phyloP scores from a whole-genome alignment of 2,888 invertebrate species.

The Eupithecia insigniata region DNA sequence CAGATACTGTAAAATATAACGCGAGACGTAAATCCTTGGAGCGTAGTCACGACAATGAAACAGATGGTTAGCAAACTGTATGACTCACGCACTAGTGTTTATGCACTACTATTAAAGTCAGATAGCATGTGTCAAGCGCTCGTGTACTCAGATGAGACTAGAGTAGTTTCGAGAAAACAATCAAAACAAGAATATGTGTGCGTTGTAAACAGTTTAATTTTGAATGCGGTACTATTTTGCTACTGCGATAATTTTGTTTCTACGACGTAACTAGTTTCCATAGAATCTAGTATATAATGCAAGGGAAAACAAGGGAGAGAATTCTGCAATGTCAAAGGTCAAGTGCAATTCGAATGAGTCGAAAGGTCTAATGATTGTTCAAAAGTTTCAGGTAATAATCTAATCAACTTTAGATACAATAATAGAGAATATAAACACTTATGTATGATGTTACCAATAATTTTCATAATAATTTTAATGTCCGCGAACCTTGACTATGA shows the following conservation, averaged over 20 bases:
- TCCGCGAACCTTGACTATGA: background rate
- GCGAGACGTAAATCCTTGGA: constrained; percentile 47
- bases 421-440: too few relatives aligned
- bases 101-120: constrained; percentile 42
- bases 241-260: background rate
- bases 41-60: constrained; percentile 58
- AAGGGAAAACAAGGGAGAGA: background rate
- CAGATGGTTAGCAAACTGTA: constrained; percentile 66
- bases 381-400: too few relatives aligned
- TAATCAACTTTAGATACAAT: too few relatives aligned
- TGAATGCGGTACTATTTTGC: constrained; percentile 1
- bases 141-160: constrained; percentile 20
- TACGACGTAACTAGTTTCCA: background rate
- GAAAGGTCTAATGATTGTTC: too few relatives aligned
- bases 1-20: constrained; percentile 36
- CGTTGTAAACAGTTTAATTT: background rate
- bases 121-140: constrained; percentile 45
- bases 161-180: constrained; percentile 16
- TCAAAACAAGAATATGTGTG: background rate
- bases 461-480: background rate
- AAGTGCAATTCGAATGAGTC: background rate
- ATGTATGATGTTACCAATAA: background rate
- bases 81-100: constrained; percentile 60
- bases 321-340: background rate
- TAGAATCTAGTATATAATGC: background rate